Conservation (phyloP, 35 echinoderm and acorn worm species). For the Patiria miniata region DNA sequence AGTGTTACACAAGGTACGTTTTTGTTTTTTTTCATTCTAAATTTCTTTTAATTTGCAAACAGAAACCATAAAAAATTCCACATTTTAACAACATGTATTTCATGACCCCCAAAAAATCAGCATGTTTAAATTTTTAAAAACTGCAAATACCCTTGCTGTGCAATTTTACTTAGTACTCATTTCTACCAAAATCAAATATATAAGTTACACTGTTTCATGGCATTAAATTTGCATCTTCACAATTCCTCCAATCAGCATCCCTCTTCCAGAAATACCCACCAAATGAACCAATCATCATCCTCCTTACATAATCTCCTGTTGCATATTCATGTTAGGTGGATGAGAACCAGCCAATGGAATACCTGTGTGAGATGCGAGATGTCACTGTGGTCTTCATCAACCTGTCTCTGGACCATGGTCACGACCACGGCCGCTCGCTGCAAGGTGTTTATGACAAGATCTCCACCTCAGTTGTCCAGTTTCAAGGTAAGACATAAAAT, state of each 20-base stretch:
- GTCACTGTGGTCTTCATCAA: conserved; percentile 94
- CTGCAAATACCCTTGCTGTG: no score
- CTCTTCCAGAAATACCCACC: background rate
- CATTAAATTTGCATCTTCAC: background rate
- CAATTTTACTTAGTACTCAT: no score
- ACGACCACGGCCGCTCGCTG: conserved; percentile 71
- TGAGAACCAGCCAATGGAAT: conserved; percentile 90
- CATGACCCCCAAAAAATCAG: background rate
- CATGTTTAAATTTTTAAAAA: no score
- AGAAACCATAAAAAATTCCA: background rate
- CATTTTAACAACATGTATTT: background rate
- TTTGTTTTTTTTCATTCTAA: background rate
- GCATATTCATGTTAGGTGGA: conserved; percentile 66
- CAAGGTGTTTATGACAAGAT: conserved; percentile 74
- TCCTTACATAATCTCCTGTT: background rate
- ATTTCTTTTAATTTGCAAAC: background rate
- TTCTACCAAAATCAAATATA: no score
- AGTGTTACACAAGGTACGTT: conserved; percentile 81
- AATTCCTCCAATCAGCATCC: background rate
- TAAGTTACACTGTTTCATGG: background rate
- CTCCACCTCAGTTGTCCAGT: conserved; percentile 71
- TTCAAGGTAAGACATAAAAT: conserved; percentile 81
- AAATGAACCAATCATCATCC: background rate
- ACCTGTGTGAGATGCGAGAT: conserved; percentile 95
- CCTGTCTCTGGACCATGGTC: conserved; percentile 66